phyloP scores from a whole-genome alignment of 2,797 vertebrate species.

The Margarornis squamiger region DNA sequence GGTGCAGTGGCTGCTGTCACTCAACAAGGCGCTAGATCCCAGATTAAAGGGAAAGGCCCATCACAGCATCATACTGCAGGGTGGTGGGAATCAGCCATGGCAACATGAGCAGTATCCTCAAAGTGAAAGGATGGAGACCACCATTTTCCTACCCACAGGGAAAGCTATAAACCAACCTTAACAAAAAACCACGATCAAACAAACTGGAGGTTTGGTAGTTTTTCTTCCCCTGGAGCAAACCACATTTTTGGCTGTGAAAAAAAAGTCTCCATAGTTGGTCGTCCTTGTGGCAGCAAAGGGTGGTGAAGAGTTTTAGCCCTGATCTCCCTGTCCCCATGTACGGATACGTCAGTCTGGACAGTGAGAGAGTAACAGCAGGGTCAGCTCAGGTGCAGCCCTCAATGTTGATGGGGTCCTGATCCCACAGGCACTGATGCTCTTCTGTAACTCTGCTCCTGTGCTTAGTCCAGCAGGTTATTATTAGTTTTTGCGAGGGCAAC shows the following conservation, averaged over 20 bases:
- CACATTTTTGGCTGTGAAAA: background rate
- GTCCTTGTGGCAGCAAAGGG: background rate
- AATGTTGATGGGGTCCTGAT: background rate
- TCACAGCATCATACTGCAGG: background rate
- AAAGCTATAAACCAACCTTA: constrained; percentile 6
- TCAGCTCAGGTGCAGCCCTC: background rate
- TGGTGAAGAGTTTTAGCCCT: constrained; percentile 16
- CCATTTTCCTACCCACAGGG: background rate
- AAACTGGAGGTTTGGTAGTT: background rate
- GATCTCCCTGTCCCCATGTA: background rate
- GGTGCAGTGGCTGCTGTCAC: background rate
- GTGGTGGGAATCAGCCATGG: background rate
- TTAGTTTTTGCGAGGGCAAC: background rate
- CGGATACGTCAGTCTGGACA: constrained; percentile 22
- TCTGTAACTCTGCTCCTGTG: background rate
- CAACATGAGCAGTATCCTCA: background rate
- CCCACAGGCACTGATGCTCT: background rate
- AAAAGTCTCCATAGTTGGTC: background rate
- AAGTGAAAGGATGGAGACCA: background rate
- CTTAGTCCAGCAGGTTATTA: background rate
- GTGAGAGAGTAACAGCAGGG: background rate
- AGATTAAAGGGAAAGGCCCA: background rate
- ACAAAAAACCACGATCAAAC: background rate
- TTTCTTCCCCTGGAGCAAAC: constrained; percentile 38
- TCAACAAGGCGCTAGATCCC: background rate